A percentile compares a stretch with the other conserved stretches of the same genome.
Conservation (phyloP, 2,888 invertebrate species). For the Melanargia galathea region DNA sequence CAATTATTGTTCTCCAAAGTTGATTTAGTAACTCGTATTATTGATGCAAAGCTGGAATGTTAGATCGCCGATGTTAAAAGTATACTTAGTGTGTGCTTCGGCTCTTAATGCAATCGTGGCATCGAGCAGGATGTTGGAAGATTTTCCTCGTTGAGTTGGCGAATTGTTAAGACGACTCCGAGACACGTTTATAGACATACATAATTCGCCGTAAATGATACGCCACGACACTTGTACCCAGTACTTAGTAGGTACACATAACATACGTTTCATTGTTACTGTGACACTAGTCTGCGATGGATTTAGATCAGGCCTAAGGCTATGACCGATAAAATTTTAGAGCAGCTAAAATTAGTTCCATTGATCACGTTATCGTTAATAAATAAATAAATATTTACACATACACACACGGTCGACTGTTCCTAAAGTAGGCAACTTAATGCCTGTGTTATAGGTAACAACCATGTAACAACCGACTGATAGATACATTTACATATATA, state of each 20-base stretch:
- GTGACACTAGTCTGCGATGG: not conserved
- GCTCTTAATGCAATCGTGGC: conserved; percentile 53
- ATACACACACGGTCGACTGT: no score
- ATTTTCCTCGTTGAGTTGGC: conserved; percentile 66
- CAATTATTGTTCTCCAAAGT: not conserved
- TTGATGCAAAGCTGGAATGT: not conserved
- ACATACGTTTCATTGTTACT: conserved; percentile 14
- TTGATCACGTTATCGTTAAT: not conserved
- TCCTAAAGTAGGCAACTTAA: no score
- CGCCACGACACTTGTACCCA: conserved; percentile 20
- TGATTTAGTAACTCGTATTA: not conserved
- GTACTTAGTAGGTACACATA: not conserved
- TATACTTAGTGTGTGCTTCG: not conserved
- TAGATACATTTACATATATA: no score
- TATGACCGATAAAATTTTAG: conserved; percentile 3
- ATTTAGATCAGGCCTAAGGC: conserved; percentile 21
- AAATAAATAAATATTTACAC: no score
- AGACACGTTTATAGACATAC: conserved; percentile 39
- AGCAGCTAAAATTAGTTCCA: conserved; percentile 8
- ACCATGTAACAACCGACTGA: no score
- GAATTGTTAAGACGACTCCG: conserved; percentile 47
- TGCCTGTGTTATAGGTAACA: no score
- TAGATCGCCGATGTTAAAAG: not conserved
- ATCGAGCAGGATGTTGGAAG: conserved; percentile 65
- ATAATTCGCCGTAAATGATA: conserved; percentile 36